Evolutionary conservation across 2,888 invertebrate species (phyloP), one percentile per base, ranked within the genome.

Genomic region (Axea sp.): DNA sequence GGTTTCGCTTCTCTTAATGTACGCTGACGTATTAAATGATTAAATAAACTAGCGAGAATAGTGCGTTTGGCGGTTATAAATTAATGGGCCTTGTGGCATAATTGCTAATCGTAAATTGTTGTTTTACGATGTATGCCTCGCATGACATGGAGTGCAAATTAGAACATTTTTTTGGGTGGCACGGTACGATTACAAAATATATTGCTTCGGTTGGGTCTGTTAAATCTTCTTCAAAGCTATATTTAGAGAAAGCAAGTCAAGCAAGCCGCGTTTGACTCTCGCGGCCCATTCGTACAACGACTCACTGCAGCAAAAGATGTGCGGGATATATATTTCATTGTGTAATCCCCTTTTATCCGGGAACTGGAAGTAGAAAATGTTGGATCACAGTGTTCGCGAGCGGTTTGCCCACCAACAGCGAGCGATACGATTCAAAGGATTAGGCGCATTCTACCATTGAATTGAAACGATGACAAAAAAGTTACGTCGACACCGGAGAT

Each of bases 261-360:
- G 51, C 71, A 59, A 43, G 31, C 41, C n/a, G n/a, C 59, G 72
- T 37, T 39, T 41, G 65, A 59, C 60, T 57, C 45, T 11, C 73
- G 60, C 45, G 53, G 53, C 60, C 30, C 37, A 60, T 67, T 60
- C 73, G 75, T 64, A 59, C 33, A 69, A 53, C 75, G 69, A 57
- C 51, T 67, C 67, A 62, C 43, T 60, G 51, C 67, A 31, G 74
- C 49, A 69, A 72, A 78, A 79, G 62, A 76, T 69, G 49, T 67
- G 75, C 62, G 78, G 79, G 78, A 84, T 83, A 83, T 86, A 85
- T 86, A 86, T 85, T 85, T 86, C 84, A 85, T 86, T 85, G 86
- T 86, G 83, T 85, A 86, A 86, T 86, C 84, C 83, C 78, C 69
- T 75, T 77, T 73, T 67, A 73, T 73, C 67, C 78, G 72, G 65